These are phyloP conservation scores for Lithosia quadra DNA, from an alignment of 2,888 invertebrate genomes.

Conservation along the genomic window DNA sequence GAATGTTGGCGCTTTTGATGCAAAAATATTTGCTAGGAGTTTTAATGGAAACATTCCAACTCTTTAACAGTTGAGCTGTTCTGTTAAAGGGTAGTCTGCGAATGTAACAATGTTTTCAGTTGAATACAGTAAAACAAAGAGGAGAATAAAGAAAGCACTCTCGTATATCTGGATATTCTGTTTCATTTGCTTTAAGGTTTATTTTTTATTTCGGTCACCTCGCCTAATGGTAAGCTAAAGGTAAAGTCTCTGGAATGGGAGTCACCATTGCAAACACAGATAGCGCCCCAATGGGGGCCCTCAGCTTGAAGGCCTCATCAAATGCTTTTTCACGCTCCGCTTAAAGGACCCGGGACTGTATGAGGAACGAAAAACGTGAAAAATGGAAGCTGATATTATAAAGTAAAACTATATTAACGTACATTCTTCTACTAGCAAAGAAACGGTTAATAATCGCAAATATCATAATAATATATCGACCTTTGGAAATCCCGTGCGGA, in stretches of 20 bases:
- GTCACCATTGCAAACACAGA: too few species aligned
- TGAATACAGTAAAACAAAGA: conserved; percentile 1
- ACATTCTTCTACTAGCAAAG: conserved; percentile 2
- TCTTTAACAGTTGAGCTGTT: conserved; percentile 21
- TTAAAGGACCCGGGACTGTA: neutral
- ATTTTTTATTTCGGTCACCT: too few species aligned
- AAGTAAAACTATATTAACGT: too few species aligned
- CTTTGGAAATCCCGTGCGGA: conserved; percentile 25
- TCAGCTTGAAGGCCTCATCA: too few species aligned
- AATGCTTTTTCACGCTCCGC: too few species aligned
- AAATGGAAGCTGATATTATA: too few species aligned
- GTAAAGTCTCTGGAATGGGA: too few species aligned
- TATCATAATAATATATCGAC: conserved; percentile 19
- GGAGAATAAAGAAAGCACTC: neutral
- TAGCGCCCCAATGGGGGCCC: too few species aligned
- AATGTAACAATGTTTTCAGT: neutral
- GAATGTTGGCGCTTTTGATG: conserved; percentile 27
- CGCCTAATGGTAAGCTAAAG: too few species aligned
- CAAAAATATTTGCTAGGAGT: conserved; percentile 39
- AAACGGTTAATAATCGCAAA: neutral
- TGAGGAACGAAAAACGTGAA: too few species aligned
- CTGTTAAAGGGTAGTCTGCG: neutral
- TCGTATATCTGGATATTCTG: neutral
- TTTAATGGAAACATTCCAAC: conserved; percentile 37
- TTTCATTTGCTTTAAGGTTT: neutral